phyloP scores from a whole-genome alignment of 2,113 vertebrate species.

The Brachyistius frenatus region DNA sequence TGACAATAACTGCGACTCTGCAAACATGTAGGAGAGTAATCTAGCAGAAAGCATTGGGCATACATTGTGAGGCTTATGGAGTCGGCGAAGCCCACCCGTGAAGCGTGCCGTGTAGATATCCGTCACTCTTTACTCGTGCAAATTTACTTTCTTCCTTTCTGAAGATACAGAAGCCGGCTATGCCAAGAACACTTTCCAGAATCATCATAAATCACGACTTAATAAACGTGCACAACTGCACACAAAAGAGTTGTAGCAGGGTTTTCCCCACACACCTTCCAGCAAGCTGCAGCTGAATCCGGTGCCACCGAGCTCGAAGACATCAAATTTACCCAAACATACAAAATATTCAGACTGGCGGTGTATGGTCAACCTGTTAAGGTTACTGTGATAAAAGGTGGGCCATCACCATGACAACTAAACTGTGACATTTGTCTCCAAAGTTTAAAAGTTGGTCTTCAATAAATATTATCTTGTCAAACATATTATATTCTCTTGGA shows the following conservation, averaged over 20 bases:
- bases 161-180: not conserved
- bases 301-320: no score
- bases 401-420: not conserved
- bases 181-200: not conserved
- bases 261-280: no score
- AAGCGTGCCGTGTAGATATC: not conserved
- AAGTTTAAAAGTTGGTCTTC: not conserved
- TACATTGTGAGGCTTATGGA: conserved; percentile 3
- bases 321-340: not conserved
- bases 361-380: not conserved
- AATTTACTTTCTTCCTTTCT: not conserved
- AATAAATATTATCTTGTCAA: not conserved
- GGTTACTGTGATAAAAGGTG: not conserved
- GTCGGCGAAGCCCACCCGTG: not conserved
- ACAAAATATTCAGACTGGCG: not conserved
- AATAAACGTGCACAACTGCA: no score
- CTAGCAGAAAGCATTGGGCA: not conserved
- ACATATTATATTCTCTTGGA: not conserved
- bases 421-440: not conserved
- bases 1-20: conserved; percentile 43
- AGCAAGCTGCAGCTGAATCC: no score
- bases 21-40: conserved; percentile 47
- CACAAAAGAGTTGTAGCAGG: no score
- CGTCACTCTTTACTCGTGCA: conserved; percentile 7
- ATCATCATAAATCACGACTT: no score